Evolutionary conservation across 2,888 invertebrate genomes (phyloP).

Genomic region (Brachyopa scutellaris): DNA sequence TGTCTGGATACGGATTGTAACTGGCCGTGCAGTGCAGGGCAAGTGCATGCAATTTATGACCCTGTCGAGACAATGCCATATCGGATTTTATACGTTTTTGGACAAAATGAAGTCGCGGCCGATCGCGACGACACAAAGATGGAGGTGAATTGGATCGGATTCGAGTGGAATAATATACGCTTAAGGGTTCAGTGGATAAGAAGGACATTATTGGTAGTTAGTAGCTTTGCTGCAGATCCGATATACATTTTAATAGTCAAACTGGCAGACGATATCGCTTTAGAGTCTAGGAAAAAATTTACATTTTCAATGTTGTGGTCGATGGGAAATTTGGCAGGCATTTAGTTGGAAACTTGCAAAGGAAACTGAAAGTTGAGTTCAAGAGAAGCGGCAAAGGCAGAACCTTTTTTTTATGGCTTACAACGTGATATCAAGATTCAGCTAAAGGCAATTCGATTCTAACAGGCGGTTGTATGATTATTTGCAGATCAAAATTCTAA

Average conservation of each 20-base stretch:
- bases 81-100: constrained; percentile 68
- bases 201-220: constrained; percentile 67
- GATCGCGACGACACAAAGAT: constrained; percentile 53
- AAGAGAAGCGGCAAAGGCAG: no score
- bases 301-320: constrained; percentile 43
- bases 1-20: constrained; percentile 31
- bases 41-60: constrained; percentile 71
- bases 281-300: constrained; percentile 35
- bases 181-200: constrained; percentile 39
- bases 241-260: constrained; percentile 31
- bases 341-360: constrained; percentile 25
- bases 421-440: no score
- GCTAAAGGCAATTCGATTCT: no score
- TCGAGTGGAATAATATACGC: constrained; percentile 26
- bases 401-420: no score
- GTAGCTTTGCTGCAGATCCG: neutral
- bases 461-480: no score
- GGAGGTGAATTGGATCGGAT: constrained; percentile 53
- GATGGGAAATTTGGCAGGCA: neutral
- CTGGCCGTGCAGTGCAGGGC: constrained; percentile 45
- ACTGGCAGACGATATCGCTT: neutral
- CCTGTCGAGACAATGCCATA: constrained; percentile 72
- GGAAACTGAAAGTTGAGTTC: no score
- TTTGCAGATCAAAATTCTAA: no score
- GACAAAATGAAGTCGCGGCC: constrained; percentile 69